A percentile compares a stretch with the other conserved stretches of the same genome.
These are phyloP conservation scores for Halcyon leucocephala DNA, from an alignment of 2,797 vertebrate species.

Conservation along the genomic window DNA sequence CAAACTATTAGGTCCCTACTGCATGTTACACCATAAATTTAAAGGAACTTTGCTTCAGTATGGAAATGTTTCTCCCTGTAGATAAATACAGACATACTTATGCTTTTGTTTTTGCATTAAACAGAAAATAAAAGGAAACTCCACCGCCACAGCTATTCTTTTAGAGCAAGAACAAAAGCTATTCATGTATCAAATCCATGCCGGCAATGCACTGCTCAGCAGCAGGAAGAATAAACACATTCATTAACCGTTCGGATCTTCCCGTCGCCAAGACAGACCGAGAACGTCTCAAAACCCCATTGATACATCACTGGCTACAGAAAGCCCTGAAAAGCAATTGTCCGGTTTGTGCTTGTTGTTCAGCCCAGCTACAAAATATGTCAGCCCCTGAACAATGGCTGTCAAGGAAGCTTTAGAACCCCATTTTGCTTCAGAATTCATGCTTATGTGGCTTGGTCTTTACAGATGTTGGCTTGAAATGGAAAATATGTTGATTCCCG, in stretches of 20 bases:
- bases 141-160: not conserved
- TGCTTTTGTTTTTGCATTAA: not conserved
- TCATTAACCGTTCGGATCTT: constrained; percentile 27
- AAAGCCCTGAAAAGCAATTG: constrained; percentile 24
- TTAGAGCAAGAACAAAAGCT: constrained; percentile 30
- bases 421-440: not conserved
- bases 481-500: not conserved
- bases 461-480: not conserved
- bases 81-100: not conserved
- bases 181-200: constrained; percentile 16
- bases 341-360: not conserved
- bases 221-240: constrained; percentile 57
- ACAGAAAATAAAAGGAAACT: constrained; percentile 10
- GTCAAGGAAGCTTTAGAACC: not conserved
- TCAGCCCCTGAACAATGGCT: not conserved
- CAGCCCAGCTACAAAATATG: constrained; percentile 6
- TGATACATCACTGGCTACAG: not conserved
- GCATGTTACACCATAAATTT: not conserved
- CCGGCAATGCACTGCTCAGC: constrained; percentile 13
- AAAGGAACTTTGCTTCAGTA: not conserved
- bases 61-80: not conserved
- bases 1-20: not conserved
- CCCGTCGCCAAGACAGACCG: constrained; percentile 37
- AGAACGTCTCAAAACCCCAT: not conserved
- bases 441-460: not conserved